phyloP scores from a whole-genome alignment of 2,888 invertebrate genomes.

The Endomychus coccineus region DNA sequence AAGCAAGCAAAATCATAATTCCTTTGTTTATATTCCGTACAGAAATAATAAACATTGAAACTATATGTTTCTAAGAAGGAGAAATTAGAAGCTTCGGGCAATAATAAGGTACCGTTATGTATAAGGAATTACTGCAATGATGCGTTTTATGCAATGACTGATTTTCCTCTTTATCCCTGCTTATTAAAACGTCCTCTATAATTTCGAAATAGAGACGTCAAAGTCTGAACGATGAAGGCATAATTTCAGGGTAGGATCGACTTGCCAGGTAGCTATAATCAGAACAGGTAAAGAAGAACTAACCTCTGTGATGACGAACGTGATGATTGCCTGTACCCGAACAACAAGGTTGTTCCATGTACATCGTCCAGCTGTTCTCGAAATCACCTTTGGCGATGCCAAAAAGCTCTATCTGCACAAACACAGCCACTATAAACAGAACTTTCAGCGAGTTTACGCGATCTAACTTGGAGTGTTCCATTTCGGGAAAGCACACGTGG shows the following conservation, averaged over 20 bases:
- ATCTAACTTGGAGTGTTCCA: conserved; percentile 21
- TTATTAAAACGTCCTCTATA: too few relatives aligned
- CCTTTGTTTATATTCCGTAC: too few relatives aligned
- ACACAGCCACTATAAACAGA: conserved; percentile 30
- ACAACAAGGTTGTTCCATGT: conserved; percentile 60
- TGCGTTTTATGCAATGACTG: too few relatives aligned
- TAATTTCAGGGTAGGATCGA: neutral
- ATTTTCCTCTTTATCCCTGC: too few relatives aligned
- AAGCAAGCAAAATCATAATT: too few relatives aligned
- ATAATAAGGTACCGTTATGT: too few relatives aligned
- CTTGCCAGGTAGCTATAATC: neutral
- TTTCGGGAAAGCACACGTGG: conserved; percentile 32
- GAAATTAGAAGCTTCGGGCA: too few relatives aligned
- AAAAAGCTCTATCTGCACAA: conserved; percentile 28
- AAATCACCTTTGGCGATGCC: conserved; percentile 41
- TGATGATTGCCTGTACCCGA: conserved; percentile 51
- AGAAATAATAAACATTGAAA: too few relatives aligned
- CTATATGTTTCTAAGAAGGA: too few relatives aligned
- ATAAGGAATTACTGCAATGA: too few relatives aligned
- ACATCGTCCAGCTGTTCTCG: conserved; percentile 59
- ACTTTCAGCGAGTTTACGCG: conserved; percentile 21
- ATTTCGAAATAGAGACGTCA: too few relatives aligned
- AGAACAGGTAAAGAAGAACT: conserved; percentile 11
- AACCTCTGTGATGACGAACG: conserved; percentile 58
- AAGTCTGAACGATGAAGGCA: too few relatives aligned